Evolutionary conservation across 2,888 invertebrate genomes (phyloP).

Genomic region (Stenchaetothrips biformis): DNA sequence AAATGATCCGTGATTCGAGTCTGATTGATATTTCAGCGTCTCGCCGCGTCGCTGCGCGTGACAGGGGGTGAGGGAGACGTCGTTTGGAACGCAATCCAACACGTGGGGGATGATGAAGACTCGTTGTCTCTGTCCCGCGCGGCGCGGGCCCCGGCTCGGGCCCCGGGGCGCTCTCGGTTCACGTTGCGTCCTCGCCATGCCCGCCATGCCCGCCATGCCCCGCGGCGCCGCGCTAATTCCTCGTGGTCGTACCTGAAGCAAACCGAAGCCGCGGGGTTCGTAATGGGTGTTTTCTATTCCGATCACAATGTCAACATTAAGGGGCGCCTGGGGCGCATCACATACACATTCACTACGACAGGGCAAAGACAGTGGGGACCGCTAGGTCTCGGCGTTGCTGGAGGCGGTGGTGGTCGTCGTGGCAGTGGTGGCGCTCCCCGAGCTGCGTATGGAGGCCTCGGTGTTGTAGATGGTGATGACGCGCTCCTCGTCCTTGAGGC

Average conservation of each 20-base stretch:
- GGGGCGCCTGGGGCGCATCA: neutral
- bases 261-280: neutral
- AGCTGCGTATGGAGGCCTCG: neutral
- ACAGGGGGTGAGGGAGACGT: neutral
- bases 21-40: slow-evolving; percentile 19
- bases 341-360: neutral
- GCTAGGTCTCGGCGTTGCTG: neutral
- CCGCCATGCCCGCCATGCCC: neutral
- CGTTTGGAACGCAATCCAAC: neutral
- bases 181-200: neutral
- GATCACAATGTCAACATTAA: neutral
- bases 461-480: slow-evolving; percentile 17
- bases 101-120: neutral
- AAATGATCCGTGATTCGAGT: slow-evolving; percentile 24
- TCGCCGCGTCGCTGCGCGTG: neutral
- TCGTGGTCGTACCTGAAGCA: neutral
- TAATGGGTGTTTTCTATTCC: neutral
- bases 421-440: neutral
- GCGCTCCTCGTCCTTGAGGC: neutral
- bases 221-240: neutral
- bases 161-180: too few relatives aligned
- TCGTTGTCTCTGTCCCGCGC: neutral
- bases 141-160: neutral
- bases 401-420: neutral
- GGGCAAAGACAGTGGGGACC: neutral